Evolutionary conservation across 2,113 vertebrate genomes (phyloP).

Genomic region (Tiliqua scincoides): DNA sequence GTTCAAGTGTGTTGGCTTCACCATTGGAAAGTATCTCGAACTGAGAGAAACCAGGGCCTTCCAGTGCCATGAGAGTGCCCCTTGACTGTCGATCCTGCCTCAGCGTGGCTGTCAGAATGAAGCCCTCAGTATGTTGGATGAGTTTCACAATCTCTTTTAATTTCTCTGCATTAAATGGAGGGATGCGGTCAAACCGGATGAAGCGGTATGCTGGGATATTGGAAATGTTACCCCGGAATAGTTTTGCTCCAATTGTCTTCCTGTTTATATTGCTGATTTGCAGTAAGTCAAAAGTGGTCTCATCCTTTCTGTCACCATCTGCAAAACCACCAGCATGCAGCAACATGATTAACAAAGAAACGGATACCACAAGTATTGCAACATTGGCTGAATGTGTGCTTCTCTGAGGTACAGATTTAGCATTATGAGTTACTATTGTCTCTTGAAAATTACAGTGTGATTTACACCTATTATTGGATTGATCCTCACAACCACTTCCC

Average conservation of each 20-base stretch:
- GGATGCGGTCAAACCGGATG: conserved; percentile 94
- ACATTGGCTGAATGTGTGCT: not conserved
- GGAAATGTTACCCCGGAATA: conserved; percentile 89
- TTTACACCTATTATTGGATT: not conserved
- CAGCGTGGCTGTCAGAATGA: conserved; percentile 88
- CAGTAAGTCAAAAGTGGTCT: conserved; percentile 88
- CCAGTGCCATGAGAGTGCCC: conserved; percentile 89
- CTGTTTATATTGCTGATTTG: conserved; percentile 90
- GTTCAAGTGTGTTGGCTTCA: conserved; percentile 90
- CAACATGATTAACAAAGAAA: conserved; percentile 16
- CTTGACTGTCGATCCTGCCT: conserved; percentile 89
- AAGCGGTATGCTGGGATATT: conserved; percentile 87
- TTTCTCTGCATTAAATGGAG: conserved; percentile 80
- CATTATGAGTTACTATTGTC: not conserved
- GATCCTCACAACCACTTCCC: not conserved
- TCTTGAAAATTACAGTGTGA: not conserved
- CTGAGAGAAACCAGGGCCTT: conserved; percentile 78
- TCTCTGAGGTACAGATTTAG: not conserved
- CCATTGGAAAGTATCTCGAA: conserved; percentile 96
- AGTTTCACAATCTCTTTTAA: conserved; percentile 82
- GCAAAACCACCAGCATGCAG: conserved; percentile 39
- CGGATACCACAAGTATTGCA: not conserved
- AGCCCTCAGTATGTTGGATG: conserved; percentile 87
- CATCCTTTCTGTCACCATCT: conserved; percentile 87
- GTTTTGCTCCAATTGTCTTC: conserved; percentile 91